A percentile compares a stretch with the other conserved stretches of the same genome.
These are phyloP conservation scores for Oxytorus armatus DNA, from an alignment of 2,888 invertebrate species.

Conservation along the genomic window DNA sequence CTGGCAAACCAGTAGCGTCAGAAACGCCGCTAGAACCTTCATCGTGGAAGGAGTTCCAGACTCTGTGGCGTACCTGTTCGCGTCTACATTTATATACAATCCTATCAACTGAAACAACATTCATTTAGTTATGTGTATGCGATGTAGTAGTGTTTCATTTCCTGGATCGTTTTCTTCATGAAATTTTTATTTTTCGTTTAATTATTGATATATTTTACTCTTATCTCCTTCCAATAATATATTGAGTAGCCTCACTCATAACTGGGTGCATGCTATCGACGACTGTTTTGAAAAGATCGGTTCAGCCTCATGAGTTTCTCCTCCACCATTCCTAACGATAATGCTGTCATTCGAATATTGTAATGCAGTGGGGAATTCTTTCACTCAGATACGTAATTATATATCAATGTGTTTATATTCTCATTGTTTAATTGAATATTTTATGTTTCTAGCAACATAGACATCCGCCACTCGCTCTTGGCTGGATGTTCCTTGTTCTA, in stretches of 20 bases:
- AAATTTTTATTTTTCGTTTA: constrained; percentile 34
- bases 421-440: not conserved
- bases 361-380: not conserved
- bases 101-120: constrained; percentile 42
- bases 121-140: not conserved
- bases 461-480: constrained; percentile 89
- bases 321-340: not conserved
- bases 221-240: constrained; percentile 13
- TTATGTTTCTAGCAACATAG: constrained; percentile 87
- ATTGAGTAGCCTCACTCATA: not conserved
- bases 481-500: constrained; percentile 90
- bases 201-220: constrained; percentile 16
- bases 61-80: constrained; percentile 38
- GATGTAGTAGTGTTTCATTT: constrained; percentile 7
- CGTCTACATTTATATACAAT: constrained; percentile 53
- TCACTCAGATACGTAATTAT: not conserved
- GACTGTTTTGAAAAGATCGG: too few species aligned
- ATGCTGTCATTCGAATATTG: not conserved
- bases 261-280: not conserved
- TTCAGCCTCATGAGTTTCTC: not conserved
- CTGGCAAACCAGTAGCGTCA: constrained; percentile 46
- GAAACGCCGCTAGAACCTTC: constrained; percentile 50
- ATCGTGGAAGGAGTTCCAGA: constrained; percentile 44
- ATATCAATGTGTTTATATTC: not conserved
- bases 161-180: not conserved